Percentiles rank a stretch among this genome's conserved stretches.
Conservation (phyloP, 2,113 vertebrate genomes). For the Xenus cinereus region DNA sequence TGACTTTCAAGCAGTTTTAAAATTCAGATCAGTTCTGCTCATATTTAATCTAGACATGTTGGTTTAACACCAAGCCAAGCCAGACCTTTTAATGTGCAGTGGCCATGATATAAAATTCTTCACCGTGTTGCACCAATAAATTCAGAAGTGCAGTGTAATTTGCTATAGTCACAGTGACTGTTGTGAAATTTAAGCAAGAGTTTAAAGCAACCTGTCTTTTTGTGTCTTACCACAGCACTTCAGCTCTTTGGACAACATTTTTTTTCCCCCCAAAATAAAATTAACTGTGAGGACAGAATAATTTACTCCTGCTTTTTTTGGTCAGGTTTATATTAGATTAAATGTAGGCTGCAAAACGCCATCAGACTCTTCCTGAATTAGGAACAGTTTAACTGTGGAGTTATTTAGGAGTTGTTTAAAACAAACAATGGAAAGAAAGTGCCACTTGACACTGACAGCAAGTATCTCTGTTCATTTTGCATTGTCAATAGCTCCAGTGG, state of each 20-base stretch:
- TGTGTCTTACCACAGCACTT: neutral
- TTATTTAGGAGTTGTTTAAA: slow-evolving; percentile 68
- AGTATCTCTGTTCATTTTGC: slow-evolving; percentile 73
- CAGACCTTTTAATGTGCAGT: slow-evolving; percentile 80
- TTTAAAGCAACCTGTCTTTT: slow-evolving; percentile 9
- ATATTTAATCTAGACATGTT: slow-evolving; percentile 81
- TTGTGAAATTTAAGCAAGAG: slow-evolving; percentile 54
- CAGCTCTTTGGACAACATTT: neutral
- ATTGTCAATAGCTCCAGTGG: slow-evolving; percentile 76
- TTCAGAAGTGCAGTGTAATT: slow-evolving; percentile 64
- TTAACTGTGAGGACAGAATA: neutral
- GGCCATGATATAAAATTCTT: slow-evolving; percentile 75
- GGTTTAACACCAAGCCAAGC: slow-evolving; percentile 79
- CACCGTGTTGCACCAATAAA: slow-evolving; percentile 74
- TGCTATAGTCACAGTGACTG: slow-evolving; percentile 20
- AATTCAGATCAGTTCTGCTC: slow-evolving; percentile 77
- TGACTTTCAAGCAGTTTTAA: slow-evolving; percentile 74
- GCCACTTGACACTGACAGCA: slow-evolving; percentile 72
- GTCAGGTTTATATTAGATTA: neutral
- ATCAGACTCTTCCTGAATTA: neutral
- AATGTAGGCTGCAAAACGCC: neutral
- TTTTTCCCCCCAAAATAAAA: neutral
- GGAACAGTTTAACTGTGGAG: slow-evolving; percentile 9
- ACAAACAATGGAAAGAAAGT: slow-evolving; percentile 71
- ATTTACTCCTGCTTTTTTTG: neutral